Percentiles rank a stretch among this genome's conserved stretches.
Conservation (phyloP, 2,113 vertebrate species). For the Plectropomus leopardus region DNA sequence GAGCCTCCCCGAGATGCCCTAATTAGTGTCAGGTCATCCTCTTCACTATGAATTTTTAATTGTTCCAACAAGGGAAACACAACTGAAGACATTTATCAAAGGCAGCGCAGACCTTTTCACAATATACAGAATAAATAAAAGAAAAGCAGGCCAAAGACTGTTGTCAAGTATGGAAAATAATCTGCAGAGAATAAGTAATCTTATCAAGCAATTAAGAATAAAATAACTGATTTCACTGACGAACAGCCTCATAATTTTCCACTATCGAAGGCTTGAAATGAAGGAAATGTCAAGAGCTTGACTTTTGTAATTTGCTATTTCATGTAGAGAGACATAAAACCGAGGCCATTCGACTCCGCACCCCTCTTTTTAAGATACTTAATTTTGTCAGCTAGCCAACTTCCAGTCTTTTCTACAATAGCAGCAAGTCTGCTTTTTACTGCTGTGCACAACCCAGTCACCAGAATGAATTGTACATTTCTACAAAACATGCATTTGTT, state of each 20-base stretch:
- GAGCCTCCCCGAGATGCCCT: conserved; percentile 30
- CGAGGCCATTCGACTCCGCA: neutral
- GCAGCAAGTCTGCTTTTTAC: neutral
- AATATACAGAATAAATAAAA: neutral
- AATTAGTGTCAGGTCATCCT: conserved; percentile 33
- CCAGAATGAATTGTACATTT: too few species aligned
- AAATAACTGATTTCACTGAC: neutral
- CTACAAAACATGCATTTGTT: too few species aligned
- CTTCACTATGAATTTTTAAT: conserved; percentile 36
- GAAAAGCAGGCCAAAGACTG: neutral
- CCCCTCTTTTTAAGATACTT: neutral
- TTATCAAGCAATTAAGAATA: neutral
- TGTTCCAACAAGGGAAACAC: conserved; percentile 20
- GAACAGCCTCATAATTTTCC: neutral
- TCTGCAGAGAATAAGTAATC: too few species aligned
- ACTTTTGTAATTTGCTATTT: conserved; percentile 8
- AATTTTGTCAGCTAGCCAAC: too few species aligned
- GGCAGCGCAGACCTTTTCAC: neutral
- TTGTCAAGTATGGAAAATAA: neutral
- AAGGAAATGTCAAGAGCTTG: conserved; percentile 8
- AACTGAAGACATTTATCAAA: conserved; percentile 30
- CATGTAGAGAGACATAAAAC: neutral
- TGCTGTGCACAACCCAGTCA: too few species aligned
- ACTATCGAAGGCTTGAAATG: neutral
- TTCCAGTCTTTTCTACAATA: neutral